Base-by-base conservation (phyloP, 2,113 vertebrate genomes). In the Hystrix brachyura region DNA sequence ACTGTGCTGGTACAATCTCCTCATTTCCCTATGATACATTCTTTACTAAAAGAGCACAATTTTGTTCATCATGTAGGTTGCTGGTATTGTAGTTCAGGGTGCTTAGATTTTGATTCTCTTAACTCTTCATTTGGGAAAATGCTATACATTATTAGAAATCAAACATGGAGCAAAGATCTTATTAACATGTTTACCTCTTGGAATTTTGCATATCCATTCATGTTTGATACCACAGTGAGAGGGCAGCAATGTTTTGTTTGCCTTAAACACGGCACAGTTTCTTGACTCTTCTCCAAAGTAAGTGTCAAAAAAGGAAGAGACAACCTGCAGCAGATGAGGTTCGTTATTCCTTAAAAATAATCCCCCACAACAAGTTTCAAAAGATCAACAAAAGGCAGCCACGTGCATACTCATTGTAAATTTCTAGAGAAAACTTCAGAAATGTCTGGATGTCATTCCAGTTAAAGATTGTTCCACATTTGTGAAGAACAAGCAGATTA, bases 121-220 rank as follows among this genome's bases (percentile, higher is more conserved):
- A 87, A 76, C 11, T 93, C 48, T 90, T 90, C 60, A 32, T 29
- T 94, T 81, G 94, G 81, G n/a, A 80, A 93, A 96, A 23, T 55
- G 32, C 79, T 87, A 48, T 3, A 55, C 21, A 79, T 76, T 12
- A 25, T 32, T 76, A 90, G 82, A 84, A 79, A 60, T 59, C 29
- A 82, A 90, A 60, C 51, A 90, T 29, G 57, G 11, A 87, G 46
- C 25, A 62, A 95, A 74, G 29, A 67, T 79, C 60, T 90, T 38
- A 88, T 76, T 87, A 69, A 71, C 90, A 51, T 78, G 82, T 94
- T 98, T 96, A 99, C 99, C 99, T 99, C 99, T 99, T 86, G 99
- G 98, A 90, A 99, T 98, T 98, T 99, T 99, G 98, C 99, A 99
- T 98, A 99, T 99, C 99, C 99, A 99, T 98, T 99, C 99, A 1